Conservation (phyloP, 2,113 vertebrate genomes). For the Lepisosteus oculatus region DNA sequence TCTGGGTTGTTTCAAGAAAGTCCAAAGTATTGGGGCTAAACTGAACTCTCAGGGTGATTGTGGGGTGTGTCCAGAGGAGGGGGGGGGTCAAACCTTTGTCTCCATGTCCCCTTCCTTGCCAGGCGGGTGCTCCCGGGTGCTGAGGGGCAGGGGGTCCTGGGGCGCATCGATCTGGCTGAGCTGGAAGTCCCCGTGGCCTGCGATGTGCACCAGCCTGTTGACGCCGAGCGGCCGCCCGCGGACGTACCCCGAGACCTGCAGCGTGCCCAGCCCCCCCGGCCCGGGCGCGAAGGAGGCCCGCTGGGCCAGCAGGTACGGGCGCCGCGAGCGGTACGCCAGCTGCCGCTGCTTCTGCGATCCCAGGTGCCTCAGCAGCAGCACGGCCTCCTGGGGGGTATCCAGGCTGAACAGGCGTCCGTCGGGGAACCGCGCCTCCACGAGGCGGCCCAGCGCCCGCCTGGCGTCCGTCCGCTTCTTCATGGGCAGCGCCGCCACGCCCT, state of each 20-base stretch:
- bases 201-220: constrained; percentile 85
- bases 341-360: constrained; percentile 81
- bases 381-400: constrained; percentile 79
- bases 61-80: no score
- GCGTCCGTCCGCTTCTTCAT: constrained; percentile 81
- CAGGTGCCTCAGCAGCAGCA: constrained; percentile 78
- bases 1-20: no score
- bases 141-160: constrained; percentile 77
- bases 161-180: constrained; percentile 86
- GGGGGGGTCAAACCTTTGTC: constrained; percentile 58
- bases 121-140: constrained; percentile 49
- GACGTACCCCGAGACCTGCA: constrained; percentile 88
- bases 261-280: constrained; percentile 67
- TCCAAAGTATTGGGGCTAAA: no score
- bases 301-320: constrained; percentile 78
- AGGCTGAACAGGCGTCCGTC: constrained; percentile 77
- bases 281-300: constrained; percentile 66
- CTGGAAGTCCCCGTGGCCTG: constrained; percentile 92
- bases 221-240: constrained; percentile 75
- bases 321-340: constrained; percentile 79
- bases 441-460: constrained; percentile 73
- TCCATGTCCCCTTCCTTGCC: constrained; percentile 64
- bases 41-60: no score
- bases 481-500: constrained; percentile 70
- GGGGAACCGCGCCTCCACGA: constrained; percentile 79